Evolutionary conservation across 2,888 invertebrate species (phyloP).

Genomic region (Caradrina kadenii): DNA sequence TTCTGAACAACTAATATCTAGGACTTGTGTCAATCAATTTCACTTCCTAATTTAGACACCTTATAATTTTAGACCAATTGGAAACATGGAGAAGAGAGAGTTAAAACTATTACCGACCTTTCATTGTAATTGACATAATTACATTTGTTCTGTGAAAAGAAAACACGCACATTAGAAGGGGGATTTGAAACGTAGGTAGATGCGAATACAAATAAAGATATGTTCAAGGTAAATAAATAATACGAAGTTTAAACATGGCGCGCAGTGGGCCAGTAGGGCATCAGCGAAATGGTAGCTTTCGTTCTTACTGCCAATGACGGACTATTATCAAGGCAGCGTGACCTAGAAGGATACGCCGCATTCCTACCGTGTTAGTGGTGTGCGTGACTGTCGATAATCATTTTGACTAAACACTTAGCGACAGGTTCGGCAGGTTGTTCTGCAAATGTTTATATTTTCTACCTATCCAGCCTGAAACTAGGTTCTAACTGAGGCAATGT

Average conservation of each 20-base stretch:
- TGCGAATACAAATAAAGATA: conserved; percentile 52
- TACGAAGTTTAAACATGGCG: conserved; percentile 70
- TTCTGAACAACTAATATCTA: conserved; percentile 42
- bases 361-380: conserved; percentile 71
- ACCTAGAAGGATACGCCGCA: conserved; percentile 83
- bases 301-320: conserved; percentile 75
- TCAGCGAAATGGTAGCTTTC: conserved; percentile 83
- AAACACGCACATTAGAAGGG: conserved; percentile 39
- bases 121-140: conserved; percentile 46
- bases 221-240: conserved; percentile 75
- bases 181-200: conserved; percentile 45
- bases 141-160: conserved; percentile 28
- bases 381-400: conserved; percentile 40
- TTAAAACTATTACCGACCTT: conserved; percentile 39
- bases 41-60: conserved; percentile 42
- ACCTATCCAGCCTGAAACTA: neutral
- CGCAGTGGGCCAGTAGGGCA: conserved; percentile 80
- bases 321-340: conserved; percentile 75
- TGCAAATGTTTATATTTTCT: neutral
- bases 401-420: conserved; percentile 17
- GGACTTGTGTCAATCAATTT: conserved; percentile 53
- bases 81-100: conserved; percentile 37
- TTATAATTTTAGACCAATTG: conserved; percentile 54
- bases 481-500: neutral
- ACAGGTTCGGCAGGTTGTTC: neutral